A percentile compares a stretch with the other conserved stretches of the same genome.
phyloP scores from a whole-genome alignment of 2,113 vertebrate genomes.

The Ploceus nigricollis region DNA sequence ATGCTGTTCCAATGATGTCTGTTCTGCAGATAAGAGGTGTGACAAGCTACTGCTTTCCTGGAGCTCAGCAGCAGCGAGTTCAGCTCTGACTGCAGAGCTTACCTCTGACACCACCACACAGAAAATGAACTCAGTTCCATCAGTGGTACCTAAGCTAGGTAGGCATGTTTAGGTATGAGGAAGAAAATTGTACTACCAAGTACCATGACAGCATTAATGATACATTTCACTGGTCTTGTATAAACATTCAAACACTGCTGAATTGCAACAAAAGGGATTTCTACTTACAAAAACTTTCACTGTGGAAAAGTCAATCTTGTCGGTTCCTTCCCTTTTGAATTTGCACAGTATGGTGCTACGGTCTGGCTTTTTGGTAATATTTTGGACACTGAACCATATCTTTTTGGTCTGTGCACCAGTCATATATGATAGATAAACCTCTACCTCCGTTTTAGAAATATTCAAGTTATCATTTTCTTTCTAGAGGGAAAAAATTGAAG shows the following conservation, averaged over 20 bases:
- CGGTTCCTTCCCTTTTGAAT: slow-evolving; percentile 60
- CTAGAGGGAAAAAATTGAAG: slow-evolving; percentile 63
- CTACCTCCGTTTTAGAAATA: slow-evolving; percentile 77
- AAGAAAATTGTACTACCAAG: background rate
- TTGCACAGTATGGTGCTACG: slow-evolving; percentile 80
- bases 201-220: background rate
- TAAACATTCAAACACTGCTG: background rate
- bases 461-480: slow-evolving; percentile 86
- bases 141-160: background rate
- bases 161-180: background rate
- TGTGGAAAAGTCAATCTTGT: slow-evolving; percentile 64
- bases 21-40: background rate
- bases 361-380: slow-evolving; percentile 67
- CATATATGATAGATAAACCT: slow-evolving; percentile 65
- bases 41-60: background rate
- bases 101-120: background rate
- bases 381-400: slow-evolving; percentile 72
- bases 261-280: background rate
- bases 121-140: background rate
- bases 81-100: background rate
- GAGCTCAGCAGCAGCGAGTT: background rate
- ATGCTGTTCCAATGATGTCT: background rate
- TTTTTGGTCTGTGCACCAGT: background rate
- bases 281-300: slow-evolving; percentile 76
- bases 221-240: background rate